Percentiles rank a stretch among this genome's conserved stretches.
Evolutionary conservation across 2,797 vertebrate species (phyloP).

Genomic region (Notamacropus eugenii): DNA sequence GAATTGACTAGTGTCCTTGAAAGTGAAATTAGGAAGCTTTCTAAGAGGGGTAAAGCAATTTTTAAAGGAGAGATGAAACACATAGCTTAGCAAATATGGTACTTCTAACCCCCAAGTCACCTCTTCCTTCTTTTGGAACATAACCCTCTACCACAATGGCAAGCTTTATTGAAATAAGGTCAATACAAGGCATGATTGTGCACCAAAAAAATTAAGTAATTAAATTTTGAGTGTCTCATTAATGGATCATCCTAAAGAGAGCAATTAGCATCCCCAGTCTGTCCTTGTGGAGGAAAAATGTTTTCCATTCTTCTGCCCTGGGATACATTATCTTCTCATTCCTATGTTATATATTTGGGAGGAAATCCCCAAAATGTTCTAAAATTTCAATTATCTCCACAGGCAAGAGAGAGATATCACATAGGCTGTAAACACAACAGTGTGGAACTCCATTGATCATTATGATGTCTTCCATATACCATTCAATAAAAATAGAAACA

Average conservation of each 20-base stretch:
- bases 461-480: not conserved
- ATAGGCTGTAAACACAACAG: not conserved
- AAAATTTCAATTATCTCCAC: not conserved
- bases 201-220: constrained; percentile 70
- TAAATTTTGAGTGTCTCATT: constrained; percentile 73
- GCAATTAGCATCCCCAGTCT: constrained; percentile 67
- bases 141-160: constrained; percentile 48
- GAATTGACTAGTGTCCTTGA: constrained; percentile 38
- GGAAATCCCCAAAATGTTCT: not conserved
- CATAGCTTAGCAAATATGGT: constrained; percentile 14
- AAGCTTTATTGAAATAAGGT: constrained; percentile 71
- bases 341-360: not conserved
- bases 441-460: not conserved
- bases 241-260: constrained; percentile 67
- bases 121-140: constrained; percentile 60
- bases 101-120: constrained; percentile 60
- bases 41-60: not conserved
- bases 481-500: not conserved
- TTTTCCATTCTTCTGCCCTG: constrained; percentile 75
- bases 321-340: constrained; percentile 4
- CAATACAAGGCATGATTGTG: constrained; percentile 69
- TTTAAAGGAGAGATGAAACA: constrained; percentile 57
- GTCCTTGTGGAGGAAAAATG: constrained; percentile 76
- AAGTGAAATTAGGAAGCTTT: constrained; percentile 46
- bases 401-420: not conserved